Percentiles rank a stretch among this genome's conserved stretches.
These are phyloP conservation scores for Acleris literana DNA, from an alignment of 2,888 invertebrate species.

Conservation along the genomic window DNA sequence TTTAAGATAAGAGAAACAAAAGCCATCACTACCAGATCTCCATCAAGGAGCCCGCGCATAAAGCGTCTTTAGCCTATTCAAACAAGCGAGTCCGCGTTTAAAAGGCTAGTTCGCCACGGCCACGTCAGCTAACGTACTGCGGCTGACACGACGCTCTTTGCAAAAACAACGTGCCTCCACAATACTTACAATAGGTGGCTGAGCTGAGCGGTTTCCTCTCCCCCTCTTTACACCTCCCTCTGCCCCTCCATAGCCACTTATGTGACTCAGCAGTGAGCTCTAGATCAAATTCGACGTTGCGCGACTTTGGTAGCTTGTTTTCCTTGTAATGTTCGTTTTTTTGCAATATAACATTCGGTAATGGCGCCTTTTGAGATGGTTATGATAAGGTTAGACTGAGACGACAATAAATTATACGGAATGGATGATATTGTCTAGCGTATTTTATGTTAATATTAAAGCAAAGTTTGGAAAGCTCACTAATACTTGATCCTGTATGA, in stretches of 20 bases:
- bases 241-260: constrained; percentile 58
- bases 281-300: constrained; percentile 76
- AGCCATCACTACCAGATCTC: constrained; percentile 25
- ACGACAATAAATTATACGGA: constrained; percentile 34
- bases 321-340: constrained; percentile 66
- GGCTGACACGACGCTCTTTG: constrained; percentile 72
- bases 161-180: constrained; percentile 78
- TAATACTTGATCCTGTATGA: not conserved
- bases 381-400: constrained; percentile 52
- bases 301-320: constrained; percentile 72
- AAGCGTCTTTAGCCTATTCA: constrained; percentile 32
- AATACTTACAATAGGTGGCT: constrained; percentile 76
- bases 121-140: constrained; percentile 58
- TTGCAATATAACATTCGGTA: constrained; percentile 64
- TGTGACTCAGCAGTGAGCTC: constrained; percentile 74
- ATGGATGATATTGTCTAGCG: not conserved
- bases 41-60: constrained; percentile 20
- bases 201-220: constrained; percentile 66
- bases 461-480: constrained; percentile 4
- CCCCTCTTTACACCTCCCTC: constrained; percentile 43
- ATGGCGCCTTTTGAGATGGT: constrained; percentile 62
- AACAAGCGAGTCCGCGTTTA: constrained; percentile 40
- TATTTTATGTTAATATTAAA: not conserved
- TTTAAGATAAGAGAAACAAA: constrained; percentile 15
- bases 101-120: constrained; percentile 53